Conservation (phyloP, 2,888 invertebrate species). For the Epiblema foenella region DNA sequence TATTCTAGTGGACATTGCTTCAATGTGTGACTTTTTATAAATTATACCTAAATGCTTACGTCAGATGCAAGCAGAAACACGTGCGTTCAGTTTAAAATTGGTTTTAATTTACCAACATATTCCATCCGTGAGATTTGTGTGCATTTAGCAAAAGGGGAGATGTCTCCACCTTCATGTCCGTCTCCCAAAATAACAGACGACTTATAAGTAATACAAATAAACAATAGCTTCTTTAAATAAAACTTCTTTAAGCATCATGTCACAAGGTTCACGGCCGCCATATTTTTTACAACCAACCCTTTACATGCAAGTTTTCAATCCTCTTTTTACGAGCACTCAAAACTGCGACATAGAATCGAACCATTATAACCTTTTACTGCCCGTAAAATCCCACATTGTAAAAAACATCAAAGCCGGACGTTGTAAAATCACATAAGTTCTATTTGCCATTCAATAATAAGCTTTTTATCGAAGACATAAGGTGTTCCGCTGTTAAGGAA, state of each 20-base stretch:
- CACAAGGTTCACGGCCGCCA: constrained; percentile 17
- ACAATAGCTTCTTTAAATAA: neutral
- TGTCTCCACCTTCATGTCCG: too few relatives aligned
- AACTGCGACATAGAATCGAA: constrained; percentile 26
- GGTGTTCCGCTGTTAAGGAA: neutral
- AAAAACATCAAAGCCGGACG: constrained; percentile 36
- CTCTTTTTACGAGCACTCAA: constrained; percentile 29
- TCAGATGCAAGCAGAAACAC: too few relatives aligned
- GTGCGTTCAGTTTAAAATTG: too few relatives aligned
- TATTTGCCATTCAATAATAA: neutral
- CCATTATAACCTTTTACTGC: constrained; percentile 40
- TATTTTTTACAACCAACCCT: constrained; percentile 32
- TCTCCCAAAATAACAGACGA: too few relatives aligned
- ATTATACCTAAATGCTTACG: too few relatives aligned
- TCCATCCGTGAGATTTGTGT: too few relatives aligned
- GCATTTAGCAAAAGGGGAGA: too few relatives aligned
- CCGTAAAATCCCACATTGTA: constrained; percentile 37
- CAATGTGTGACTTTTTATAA: too few relatives aligned
- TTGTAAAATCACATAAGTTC: constrained; percentile 15
- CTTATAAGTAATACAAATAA: too few relatives aligned
- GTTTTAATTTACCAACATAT: too few relatives aligned
- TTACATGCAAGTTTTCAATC: constrained; percentile 37
- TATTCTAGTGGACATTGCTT: too few relatives aligned
- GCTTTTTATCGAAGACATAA: constrained; percentile 11
- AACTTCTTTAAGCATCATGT: neutral